Conservation (phyloP, 2,113 vertebrate species). For the Willisornis vidua region DNA sequence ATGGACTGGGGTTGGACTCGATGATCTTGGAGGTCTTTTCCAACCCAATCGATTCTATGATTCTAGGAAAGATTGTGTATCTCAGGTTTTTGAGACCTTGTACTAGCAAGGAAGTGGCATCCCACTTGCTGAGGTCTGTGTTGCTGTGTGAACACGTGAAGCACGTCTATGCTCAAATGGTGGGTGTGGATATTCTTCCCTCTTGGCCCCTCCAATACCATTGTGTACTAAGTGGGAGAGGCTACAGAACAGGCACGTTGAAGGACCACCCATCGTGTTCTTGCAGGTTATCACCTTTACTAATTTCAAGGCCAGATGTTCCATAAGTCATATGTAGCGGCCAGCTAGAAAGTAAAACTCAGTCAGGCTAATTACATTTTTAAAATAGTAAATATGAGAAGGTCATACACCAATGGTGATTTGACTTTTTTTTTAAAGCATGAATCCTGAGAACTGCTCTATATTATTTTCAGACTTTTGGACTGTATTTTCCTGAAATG, state of each 20-base stretch:
- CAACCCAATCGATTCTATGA: too few relatives aligned
- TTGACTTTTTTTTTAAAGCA: background rate
- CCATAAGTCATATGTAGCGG: background rate
- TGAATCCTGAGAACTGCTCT: background rate
- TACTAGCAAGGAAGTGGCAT: background rate
- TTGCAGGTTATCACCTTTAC: background rate
- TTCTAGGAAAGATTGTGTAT: background rate
- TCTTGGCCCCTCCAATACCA: background rate
- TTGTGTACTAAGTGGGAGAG: background rate
- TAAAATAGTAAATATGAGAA: background rate
- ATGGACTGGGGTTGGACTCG: too few relatives aligned
- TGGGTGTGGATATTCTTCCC: background rate
- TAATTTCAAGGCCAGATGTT: background rate
- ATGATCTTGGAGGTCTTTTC: too few relatives aligned
- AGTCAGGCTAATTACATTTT: background rate
- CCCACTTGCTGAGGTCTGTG: background rate
- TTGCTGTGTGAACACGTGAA: background rate
- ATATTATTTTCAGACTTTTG: background rate
- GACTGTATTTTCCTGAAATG: background rate
- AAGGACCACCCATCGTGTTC: background rate
- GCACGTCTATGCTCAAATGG: background rate
- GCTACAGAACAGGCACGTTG: background rate
- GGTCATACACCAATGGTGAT: background rate
- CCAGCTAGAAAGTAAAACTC: background rate
- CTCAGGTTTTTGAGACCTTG: background rate